These are phyloP conservation scores for Acridotheres tristis DNA, from an alignment of 2,797 vertebrate genomes.

Conservation along the genomic window DNA sequence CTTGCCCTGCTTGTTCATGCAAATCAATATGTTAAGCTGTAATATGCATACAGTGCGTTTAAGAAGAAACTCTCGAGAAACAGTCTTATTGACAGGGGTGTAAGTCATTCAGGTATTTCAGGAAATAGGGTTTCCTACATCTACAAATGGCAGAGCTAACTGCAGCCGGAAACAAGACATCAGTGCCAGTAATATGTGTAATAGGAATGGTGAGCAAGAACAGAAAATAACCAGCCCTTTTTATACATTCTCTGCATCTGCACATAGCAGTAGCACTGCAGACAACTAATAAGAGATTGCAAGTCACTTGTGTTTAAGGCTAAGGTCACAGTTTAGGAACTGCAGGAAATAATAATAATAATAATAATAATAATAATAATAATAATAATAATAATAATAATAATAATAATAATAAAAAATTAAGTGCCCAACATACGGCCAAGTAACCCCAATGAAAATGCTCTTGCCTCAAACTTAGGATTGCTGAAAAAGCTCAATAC, in stretches of 20 bases:
- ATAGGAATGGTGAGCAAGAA: background rate
- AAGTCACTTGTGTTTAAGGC: background rate
- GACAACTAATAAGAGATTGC: background rate
- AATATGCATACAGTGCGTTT: background rate
- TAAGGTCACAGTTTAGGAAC: background rate
- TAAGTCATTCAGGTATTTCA: background rate
- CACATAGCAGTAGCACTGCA: background rate
- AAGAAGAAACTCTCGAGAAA: background rate
- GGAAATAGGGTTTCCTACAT: background rate
- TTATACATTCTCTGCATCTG: background rate
- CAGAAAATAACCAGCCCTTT: background rate
- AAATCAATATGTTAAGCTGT: background rate
- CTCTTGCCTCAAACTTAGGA: background rate
- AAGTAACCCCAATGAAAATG: background rate
- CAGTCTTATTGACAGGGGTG: background rate
- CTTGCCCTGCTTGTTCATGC: background rate
- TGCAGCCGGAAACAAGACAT: background rate
- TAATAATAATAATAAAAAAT: background rate
- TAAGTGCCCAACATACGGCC: accelerated
- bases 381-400: too few species aligned
- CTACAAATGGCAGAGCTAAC: background rate
- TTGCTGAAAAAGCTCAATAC: background rate
- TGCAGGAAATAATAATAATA: background rate
- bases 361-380: background rate
- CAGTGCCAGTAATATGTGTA: background rate